Base-by-base conservation (phyloP, 2,797 vertebrate genomes). In the Poecile montanus region DNA sequence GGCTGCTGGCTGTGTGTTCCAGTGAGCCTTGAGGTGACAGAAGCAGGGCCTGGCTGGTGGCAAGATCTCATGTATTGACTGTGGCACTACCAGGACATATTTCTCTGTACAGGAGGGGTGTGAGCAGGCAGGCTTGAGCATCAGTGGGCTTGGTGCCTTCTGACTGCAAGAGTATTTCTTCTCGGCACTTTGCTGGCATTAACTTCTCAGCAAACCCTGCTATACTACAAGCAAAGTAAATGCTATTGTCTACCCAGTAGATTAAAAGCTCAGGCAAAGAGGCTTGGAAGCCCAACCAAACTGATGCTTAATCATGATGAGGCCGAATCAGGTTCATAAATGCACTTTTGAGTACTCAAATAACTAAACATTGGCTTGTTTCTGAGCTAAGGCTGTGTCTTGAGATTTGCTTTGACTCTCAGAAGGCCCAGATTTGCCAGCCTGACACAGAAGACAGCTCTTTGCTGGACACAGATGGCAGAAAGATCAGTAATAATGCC, bases 401-500 rank as follows among this genome's bases (percentile, higher is more conserved):
- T 89, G 87, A 36, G 56, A 50, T 79, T 73, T 0, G 0, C 60
- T 25, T 82, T 60, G 36, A 57, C 23, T 34, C 81, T 91, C 8
- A 0, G 26, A 66, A 66, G 23, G 26, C 51, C 48, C 71, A 29
- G 48, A 50, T 79, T 90, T 93, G n/a, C 67, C 18, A 48, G 9
- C 42, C 47, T 81, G 53, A 75, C 72, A 61, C 34, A 65, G 93
- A 77, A 54, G 22, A 25, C 54, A 74, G 62, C 72, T 78, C 65
- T 77, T 84, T 92, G 58, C 82, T 94, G 87, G 72, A 63, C 3
- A 6, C 68, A 88, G 72, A 88, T 95, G 87, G 78, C 62, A 94
- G 85, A 91, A 92, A 88, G 76, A 72, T 81, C 89, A 85, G 76
- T 74, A 80, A 58, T 92, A 88, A 89, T 42, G 89, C 58, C 82